Percentiles rank a stretch among this genome's conserved stretches.
Conservation (phyloP, 2,888 invertebrate species). For the Tenthredo scrophulariae region DNA sequence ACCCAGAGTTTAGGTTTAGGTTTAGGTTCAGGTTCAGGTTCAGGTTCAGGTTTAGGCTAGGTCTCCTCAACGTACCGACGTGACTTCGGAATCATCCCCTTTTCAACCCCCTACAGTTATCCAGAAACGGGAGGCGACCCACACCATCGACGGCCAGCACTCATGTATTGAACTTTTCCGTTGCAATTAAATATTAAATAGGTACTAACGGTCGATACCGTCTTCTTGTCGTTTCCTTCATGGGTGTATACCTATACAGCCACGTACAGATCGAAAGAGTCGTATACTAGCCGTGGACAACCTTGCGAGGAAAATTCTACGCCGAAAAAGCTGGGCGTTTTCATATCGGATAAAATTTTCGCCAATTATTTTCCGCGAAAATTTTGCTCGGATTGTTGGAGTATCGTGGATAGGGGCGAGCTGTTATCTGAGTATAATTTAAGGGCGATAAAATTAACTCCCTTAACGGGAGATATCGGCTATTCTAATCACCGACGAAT, state of each 20-base stretch:
- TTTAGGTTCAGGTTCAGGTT: background rate
- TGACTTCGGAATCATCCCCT: constrained; percentile 56
- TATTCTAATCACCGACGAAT: background rate
- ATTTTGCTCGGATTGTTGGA: too few relatives aligned
- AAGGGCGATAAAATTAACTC: background rate
- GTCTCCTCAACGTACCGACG: constrained; percentile 36
- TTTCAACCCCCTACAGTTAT: constrained; percentile 22
- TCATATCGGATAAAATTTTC: background rate
- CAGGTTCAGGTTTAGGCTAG: background rate
- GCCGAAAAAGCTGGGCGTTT: background rate
- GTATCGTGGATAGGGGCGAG: too few relatives aligned
- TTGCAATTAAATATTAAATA: constrained; percentile 72
- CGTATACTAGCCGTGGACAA: background rate
- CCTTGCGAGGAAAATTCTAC: background rate
- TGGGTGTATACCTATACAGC: background rate
- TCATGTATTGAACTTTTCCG: constrained; percentile 73
- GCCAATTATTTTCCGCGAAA: too few relatives aligned
- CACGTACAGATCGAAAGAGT: background rate
- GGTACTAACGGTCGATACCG: constrained; percentile 61
- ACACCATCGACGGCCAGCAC: constrained; percentile 6
- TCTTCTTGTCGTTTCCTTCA: constrained; percentile 14
- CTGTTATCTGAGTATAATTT: background rate
- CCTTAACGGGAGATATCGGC: background rate
- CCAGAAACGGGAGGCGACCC: background rate
- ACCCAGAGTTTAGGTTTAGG: background rate